phyloP scores from a whole-genome alignment of 1,140 invertebrate species.

The Mactra quadrangularis region DNA sequence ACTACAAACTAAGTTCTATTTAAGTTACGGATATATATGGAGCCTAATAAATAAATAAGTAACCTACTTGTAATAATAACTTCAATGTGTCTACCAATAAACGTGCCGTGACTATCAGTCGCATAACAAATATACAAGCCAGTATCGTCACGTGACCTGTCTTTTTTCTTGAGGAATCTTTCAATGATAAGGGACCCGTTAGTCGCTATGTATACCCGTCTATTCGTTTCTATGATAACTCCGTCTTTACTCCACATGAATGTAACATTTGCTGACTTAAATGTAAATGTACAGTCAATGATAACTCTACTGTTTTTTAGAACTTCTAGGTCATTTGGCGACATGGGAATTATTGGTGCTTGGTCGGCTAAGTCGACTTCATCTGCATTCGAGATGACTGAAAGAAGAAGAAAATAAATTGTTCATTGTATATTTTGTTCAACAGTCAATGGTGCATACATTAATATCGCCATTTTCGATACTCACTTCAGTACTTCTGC shows the following conservation, averaged over 20 bases:
- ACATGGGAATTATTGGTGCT: neutral
- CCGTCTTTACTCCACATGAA: slow-evolving; percentile 38
- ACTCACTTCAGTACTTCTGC: no score
- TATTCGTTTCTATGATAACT: slow-evolving; percentile 27
- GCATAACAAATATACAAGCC: slow-evolving; percentile 42
- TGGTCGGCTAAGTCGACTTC: no score
- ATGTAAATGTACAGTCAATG: slow-evolving; percentile 38
- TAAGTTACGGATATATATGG: no score
- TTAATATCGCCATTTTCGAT: no score
- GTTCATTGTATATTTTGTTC: no score
- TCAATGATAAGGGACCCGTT: slow-evolving; percentile 55
- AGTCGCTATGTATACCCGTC: slow-evolving; percentile 36
- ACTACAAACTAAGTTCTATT: no score
- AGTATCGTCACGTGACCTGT: slow-evolving; percentile 39
- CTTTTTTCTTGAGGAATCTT: slow-evolving; percentile 43
- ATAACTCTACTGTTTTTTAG: slow-evolving; percentile 29
- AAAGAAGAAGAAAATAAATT: no score
- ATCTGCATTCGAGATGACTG: no score
- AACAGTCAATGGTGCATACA: no score
- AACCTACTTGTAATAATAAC: slow-evolving; percentile 33
- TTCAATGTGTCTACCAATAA: slow-evolving; percentile 19
- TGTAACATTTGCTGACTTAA: neutral
- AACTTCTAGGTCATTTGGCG: slow-evolving; percentile 24
- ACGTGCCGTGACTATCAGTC: slow-evolving; percentile 7
- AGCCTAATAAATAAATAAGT: neutral